Base-by-base conservation (phyloP, 2,113 vertebrate species). In the Mustela lutreola region DNA sequence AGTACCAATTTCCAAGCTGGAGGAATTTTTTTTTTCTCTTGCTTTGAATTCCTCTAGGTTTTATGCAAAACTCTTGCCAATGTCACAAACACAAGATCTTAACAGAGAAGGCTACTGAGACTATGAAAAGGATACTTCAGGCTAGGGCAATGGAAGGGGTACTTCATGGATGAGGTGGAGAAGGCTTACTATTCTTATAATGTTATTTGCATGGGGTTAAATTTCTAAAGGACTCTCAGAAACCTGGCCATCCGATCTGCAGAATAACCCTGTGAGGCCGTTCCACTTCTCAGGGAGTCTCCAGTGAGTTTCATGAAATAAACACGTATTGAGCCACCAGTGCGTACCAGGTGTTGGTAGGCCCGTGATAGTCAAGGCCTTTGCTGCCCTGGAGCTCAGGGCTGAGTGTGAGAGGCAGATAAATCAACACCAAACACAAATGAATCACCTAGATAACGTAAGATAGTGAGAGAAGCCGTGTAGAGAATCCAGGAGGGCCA, bases 11-110 rank as follows among this genome's bases (percentile, higher is more conserved):
- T 96, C 60, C 62, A 92, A 81, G 31, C 48, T 45, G 22, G 53
- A 45, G 21, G 14, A 56, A 33, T 50, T n/a, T 15, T 76, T 45
- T 45, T 89, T 92, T 28, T 62, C 28, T 82, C 50, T 73, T 91
- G 65, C 39, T 94, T 93, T 62, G 71, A 89, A 60, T 71, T 63
- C 80, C n/a, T 91, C 45, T 42, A 18, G n/a, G 26, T 86, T 94
- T 89, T 71, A 79, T 36, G 39, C 33, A 81, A 84, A 94, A 93
- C 1, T 28, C 31, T 11, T 58, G 36, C 45, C 56, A 63, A 50
- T 50, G 53, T 67, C 73, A 90, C 63, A 45, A 87, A 60, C 26
- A 39, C 12, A 1, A 7, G n/a, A 56, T 31, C 48, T 95, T 75
- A 56, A 84, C 14, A 89, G 96, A 76, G 42, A 78, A 36, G 11